These are phyloP conservation scores for Chloropsis hardwickii DNA, from an alignment of 2,113 vertebrate species.

Conservation along the genomic window DNA sequence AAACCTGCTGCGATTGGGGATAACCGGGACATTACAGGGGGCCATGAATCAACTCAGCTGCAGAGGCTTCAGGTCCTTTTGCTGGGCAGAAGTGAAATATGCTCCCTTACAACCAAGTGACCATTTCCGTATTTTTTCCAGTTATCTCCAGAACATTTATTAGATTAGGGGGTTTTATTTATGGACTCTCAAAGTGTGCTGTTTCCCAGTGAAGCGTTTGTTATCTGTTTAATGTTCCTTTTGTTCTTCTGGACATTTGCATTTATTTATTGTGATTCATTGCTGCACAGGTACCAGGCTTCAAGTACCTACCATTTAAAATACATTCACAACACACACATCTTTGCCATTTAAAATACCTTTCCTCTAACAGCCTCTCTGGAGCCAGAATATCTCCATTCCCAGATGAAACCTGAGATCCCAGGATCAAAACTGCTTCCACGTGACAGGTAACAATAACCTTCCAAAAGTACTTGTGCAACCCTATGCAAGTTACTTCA, in stretches of 20 bases:
- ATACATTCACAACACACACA: neutral
- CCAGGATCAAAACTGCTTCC: neutral
- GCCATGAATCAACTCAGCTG: conserved; percentile 68
- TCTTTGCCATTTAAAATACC: neutral
- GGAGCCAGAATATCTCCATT: neutral
- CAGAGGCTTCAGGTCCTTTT: conserved; percentile 20
- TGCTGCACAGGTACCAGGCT: neutral
- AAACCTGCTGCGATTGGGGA: conserved; percentile 54
- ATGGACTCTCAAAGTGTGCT: conserved; percentile 17
- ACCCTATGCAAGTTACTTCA: neutral
- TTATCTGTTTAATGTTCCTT: conserved; percentile 45
- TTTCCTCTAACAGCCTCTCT: neutral
- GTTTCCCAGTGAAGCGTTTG: conserved; percentile 12
- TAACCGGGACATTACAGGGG: conserved; percentile 11
- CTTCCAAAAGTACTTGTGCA: neutral
- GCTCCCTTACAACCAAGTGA: conserved; percentile 63
- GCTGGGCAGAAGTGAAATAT: conserved; percentile 6
- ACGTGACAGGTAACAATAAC: neutral
- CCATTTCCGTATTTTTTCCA: conserved; percentile 59
- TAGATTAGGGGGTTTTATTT: conserved; percentile 67
- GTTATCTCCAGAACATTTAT: conserved; percentile 69
- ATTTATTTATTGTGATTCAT: conserved; percentile 48
- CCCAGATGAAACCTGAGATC: neutral
- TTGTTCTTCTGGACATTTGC: conserved; percentile 31
- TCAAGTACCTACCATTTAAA: neutral